A percentile compares a stretch with the other conserved stretches of the same genome.
Conservation (phyloP, 2,113 vertebrate genomes). For the Chroicocephalus ridibundus region DNA sequence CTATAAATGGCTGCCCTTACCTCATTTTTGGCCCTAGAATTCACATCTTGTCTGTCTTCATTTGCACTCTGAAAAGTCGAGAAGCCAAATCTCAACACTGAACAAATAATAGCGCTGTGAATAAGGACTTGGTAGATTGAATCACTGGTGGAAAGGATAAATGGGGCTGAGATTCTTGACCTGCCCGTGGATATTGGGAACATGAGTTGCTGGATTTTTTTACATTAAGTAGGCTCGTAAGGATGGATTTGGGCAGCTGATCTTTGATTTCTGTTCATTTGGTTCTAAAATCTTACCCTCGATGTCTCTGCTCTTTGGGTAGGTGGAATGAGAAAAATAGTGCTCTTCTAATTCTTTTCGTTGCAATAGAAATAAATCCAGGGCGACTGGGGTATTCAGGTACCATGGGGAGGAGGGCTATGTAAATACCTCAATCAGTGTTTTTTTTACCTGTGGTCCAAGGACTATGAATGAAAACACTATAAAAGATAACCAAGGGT, state of each 20-base stretch:
- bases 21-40: neutral
- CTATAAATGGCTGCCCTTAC: neutral
- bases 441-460: neutral
- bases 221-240: neutral
- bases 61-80: neutral
- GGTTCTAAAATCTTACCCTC: neutral
- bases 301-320: neutral
- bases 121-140: neutral
- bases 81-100: neutral
- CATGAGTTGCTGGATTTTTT: neutral
- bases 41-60: neutral
- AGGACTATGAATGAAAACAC: neutral
- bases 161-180: neutral
- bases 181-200: accelerated
- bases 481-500: neutral
- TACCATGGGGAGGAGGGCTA: neutral
- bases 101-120: neutral
- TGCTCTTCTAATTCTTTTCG: neutral
- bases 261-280: neutral
- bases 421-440: neutral
- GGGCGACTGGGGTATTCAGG: neutral
- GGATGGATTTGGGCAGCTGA: neutral
- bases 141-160: neutral
- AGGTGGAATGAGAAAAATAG: neutral
- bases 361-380: neutral